Evolutionary conservation across 2,888 invertebrate species (phyloP).

Genomic region (Xestia c-nigrum): DNA sequence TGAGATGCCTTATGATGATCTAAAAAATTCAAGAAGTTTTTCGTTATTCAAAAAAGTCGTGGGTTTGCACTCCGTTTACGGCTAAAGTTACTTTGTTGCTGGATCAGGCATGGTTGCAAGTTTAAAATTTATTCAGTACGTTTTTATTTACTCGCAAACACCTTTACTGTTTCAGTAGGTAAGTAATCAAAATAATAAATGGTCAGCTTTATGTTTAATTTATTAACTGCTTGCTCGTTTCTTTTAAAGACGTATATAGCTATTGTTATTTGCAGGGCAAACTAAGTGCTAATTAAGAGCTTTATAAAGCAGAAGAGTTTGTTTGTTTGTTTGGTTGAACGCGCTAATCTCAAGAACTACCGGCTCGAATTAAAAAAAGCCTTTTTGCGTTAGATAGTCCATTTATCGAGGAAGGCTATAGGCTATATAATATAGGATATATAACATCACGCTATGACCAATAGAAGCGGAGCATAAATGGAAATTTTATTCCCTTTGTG

Average conservation of each 20-base stretch:
- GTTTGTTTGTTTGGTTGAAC: too few relatives aligned
- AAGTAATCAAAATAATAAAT: slow-evolving; percentile 60
- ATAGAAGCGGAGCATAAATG: too few relatives aligned
- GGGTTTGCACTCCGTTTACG: slow-evolving; percentile 71
- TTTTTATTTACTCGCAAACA: slow-evolving; percentile 58
- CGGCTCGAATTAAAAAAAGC: too few relatives aligned
- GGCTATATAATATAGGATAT: too few relatives aligned
- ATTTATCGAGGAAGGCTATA: too few relatives aligned
- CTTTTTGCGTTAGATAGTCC: too few relatives aligned
- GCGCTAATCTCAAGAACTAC: too few relatives aligned
- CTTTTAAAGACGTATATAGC: not conserved
- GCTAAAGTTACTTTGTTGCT: slow-evolving; percentile 57
- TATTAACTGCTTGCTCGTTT: slow-evolving; percentile 44
- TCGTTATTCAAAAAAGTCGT: slow-evolving; percentile 78
- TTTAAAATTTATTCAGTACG: slow-evolving; percentile 43
- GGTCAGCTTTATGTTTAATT: slow-evolving; percentile 45
- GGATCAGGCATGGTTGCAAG: slow-evolving; percentile 58
- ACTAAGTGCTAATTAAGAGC: too few relatives aligned
- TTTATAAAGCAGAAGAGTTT: too few relatives aligned
- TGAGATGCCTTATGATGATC: slow-evolving; percentile 80
- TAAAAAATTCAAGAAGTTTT: slow-evolving; percentile 80
- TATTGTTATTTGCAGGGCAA: slow-evolving; percentile 18
- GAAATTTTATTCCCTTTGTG: too few relatives aligned
- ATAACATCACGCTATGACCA: too few relatives aligned
- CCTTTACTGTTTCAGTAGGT: slow-evolving; percentile 56